Conservation (phyloP, 2,888 invertebrate genomes). For the Hemithea aestivaria region DNA sequence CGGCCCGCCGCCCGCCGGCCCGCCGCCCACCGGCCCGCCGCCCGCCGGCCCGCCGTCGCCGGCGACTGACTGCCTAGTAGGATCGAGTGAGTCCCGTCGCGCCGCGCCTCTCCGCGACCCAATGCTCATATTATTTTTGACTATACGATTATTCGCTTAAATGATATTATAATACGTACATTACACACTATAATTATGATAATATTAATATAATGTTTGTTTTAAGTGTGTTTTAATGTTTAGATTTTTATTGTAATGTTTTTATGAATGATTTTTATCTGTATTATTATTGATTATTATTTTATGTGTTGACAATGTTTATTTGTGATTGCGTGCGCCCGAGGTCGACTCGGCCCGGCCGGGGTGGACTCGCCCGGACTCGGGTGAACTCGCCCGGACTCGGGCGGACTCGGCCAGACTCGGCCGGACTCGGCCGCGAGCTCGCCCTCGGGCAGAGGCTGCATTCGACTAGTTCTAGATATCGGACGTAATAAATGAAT, state of each 20-base stretch:
- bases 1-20: too few species aligned
- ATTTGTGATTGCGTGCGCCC: conserved; percentile 73
- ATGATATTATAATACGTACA: conserved; percentile 74
- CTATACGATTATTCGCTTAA: conserved; percentile 78
- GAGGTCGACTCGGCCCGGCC: conserved; percentile 14
- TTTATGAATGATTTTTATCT: conserved; percentile 80
- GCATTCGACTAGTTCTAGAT: conserved; percentile 61
- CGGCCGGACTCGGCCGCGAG: conserved; percentile 8
- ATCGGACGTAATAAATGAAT: conserved; percentile 70
- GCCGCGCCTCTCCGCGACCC: conserved; percentile 56
- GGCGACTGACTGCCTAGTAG: too few species aligned
- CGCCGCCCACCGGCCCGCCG: too few species aligned
- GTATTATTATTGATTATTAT: conserved; percentile 79
- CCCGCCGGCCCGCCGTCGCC: too few species aligned
- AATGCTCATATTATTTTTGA: conserved; percentile 76
- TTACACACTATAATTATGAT: conserved; percentile 78
- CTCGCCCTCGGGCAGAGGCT: conserved; percentile 57
- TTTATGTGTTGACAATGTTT: conserved; percentile 79
- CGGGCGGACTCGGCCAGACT: too few species aligned
- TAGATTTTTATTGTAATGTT: conserved; percentile 80
- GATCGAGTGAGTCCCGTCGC: conserved; percentile 25
- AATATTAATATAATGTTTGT: conserved; percentile 80
- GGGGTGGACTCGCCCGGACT: too few species aligned
- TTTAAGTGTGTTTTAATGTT: conserved; percentile 80
- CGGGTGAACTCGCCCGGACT: too few species aligned